Evolutionary conservation across 2,797 vertebrate genomes (phyloP).

Genomic region (Amniataba percoides): DNA sequence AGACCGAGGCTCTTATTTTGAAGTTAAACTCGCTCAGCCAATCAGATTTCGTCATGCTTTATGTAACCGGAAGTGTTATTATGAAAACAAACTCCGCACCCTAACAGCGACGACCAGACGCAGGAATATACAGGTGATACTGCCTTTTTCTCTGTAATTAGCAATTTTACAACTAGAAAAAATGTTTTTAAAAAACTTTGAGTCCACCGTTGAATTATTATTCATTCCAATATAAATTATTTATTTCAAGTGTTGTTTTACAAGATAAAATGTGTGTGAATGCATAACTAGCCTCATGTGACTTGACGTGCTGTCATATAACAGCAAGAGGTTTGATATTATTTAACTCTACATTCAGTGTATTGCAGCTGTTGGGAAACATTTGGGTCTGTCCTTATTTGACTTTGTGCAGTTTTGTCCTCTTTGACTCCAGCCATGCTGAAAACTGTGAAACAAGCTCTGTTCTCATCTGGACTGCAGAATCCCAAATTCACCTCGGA

Average conservation of each 20-base stretch:
- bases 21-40: conserved; percentile 47
- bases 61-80: conserved; percentile 50
- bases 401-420: neutral
- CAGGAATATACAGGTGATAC: conserved; percentile 19
- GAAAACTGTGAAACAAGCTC: conserved; percentile 74
- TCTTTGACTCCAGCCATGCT: conserved; percentile 70
- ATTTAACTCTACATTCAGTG: fast-evolving
- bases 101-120: too few relatives aligned
- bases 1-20: conserved; percentile 54
- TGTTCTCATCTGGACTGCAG: conserved; percentile 81
- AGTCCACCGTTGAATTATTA: neutral
- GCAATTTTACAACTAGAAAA: neutral
- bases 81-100: conserved; percentile 25
- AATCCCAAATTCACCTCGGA: conserved; percentile 75
- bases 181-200: neutral
- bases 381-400: neutral
- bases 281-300: conserved; percentile 10
- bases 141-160: too few relatives aligned
- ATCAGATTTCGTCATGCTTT: conserved; percentile 33
- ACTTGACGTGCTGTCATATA: neutral
- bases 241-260: neutral
- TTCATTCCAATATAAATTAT: fast-evolving
- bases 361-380: neutral
- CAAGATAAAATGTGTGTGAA: neutral
- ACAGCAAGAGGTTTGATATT: too few relatives aligned